Evolutionary conservation across 2,888 invertebrate genomes (phyloP), one percentile per base, ranked within the genome.

Genomic region (Xestia xanthographa): DNA sequence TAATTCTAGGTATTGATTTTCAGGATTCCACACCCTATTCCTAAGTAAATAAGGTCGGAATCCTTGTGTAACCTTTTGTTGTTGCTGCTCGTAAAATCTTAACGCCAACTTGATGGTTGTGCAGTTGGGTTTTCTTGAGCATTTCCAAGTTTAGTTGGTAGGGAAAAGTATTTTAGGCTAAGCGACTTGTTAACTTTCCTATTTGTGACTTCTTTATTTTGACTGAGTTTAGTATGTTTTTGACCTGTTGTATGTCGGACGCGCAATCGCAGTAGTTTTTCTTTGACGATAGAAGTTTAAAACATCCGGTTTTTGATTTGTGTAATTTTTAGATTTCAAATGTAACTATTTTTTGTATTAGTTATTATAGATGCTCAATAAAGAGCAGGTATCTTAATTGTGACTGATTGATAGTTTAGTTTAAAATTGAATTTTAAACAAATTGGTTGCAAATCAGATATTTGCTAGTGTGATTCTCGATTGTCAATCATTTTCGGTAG

Each of bases 1-100:
- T 48, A 34, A 29, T 48, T 73, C 45, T 79, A 50, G 74, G 80
- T 76, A 70, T 72, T 56, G 53, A 56, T 66, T 72, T 11, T 71
- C 60, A 11, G 73, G 82, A 89, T 87, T 92, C 72, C 88, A 62
- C 72, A 74, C 73, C 65, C 66, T 86, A 86, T 89, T 90, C 53
- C 26, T 84, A 63, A 80, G 56, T 38, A 41, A 87, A 91, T 86
- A 78, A 76, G 58, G 80, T 72, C 20, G 9, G 68, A 85, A 88
- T 87, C 85, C 67, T 62, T 20, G 71, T 72, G 65, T 83, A 67
- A 75, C 17, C 17, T 62, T 58, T 43, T 62, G 48, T 78, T 76
- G 56, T 75, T 75, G 45, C 38, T 71, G 26, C 20, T 76, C 56
- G 63, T 69, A 56, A 62, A 63, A 83, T 83, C 81, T 29, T 67